A percentile compares a stretch with the other conserved stretches of the same genome.
Evolutionary conservation across 2,113 vertebrate species (phyloP).

Genomic region (Ahaetulla prasina): DNA sequence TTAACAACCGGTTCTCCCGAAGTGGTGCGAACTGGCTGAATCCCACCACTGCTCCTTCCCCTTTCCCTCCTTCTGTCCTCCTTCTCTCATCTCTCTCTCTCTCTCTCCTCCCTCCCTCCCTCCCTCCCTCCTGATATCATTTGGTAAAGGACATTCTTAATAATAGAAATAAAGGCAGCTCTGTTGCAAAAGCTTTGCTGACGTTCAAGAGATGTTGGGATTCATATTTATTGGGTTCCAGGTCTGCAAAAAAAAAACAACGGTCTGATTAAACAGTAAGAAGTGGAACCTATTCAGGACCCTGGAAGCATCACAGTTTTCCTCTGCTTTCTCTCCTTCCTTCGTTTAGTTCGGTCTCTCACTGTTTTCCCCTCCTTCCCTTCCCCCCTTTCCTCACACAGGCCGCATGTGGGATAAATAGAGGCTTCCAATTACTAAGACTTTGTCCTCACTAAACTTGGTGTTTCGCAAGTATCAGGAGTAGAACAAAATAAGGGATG

Average conservation of each 20-base stretch:
- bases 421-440: constrained; percentile 42
- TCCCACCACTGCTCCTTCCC: too few relatives aligned
- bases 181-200: background rate
- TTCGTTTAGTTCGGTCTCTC: constrained; percentile 50
- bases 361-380: background rate
- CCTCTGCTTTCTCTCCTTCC: constrained; percentile 57
- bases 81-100: background rate
- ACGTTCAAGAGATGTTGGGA: background rate
- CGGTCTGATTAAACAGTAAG: background rate
- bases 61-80: background rate
- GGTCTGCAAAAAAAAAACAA: background rate
- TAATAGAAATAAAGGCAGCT: background rate
- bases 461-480: constrained; percentile 46
- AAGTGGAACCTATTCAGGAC: background rate
- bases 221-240: background rate
- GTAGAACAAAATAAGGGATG: constrained; percentile 42
- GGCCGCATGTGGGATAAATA: constrained; percentile 40
- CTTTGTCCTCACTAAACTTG: constrained; percentile 26
- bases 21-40: too few relatives aligned
- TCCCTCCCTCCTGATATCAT: background rate
- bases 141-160: background rate
- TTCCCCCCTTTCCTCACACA: constrained; percentile 4
- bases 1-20: too few relatives aligned
- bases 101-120: background rate
- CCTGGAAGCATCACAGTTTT: background rate